Conservation (phyloP, 2,888 invertebrate species). For the Strigamia maritima region DNA sequence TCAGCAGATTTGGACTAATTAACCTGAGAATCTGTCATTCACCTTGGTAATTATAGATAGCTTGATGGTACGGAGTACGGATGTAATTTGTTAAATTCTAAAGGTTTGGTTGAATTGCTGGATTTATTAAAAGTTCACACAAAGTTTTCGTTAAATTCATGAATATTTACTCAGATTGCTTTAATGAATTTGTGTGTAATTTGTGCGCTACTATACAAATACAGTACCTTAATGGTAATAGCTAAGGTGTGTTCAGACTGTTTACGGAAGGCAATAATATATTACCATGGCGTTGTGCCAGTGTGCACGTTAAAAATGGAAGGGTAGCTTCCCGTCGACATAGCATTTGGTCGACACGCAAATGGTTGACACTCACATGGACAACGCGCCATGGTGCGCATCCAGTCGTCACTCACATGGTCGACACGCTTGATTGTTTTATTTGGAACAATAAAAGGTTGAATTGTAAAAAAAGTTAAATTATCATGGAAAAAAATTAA, state of each 20-base stretch:
- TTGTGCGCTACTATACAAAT: no score
- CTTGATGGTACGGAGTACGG: neutral
- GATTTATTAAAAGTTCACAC: neutral
- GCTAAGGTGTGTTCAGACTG: neutral
- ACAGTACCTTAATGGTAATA: neutral
- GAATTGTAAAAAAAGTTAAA: no score
- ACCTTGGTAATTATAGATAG: neutral
- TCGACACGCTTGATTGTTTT: no score
- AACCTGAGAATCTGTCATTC: neutral
- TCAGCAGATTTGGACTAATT: neutral
- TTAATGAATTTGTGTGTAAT: neutral
- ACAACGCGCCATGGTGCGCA: no score
- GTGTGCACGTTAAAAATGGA: no score
- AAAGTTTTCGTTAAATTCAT: neutral
- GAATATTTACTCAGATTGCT: neutral
- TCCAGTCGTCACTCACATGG: no score
- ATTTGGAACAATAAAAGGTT: no score
- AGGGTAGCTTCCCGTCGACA: no score
- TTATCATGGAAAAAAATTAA: no score
- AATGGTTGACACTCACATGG: no score
- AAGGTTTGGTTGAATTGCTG: neutral
- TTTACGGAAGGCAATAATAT: neutral
- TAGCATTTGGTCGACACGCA: no score
- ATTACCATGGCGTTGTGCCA: neutral
- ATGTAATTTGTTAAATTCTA: neutral